Evolutionary conservation across 2,797 vertebrate species (phyloP), one percentile per base, ranked within the genome.

Genomic region (Taenioides sp.): DNA sequence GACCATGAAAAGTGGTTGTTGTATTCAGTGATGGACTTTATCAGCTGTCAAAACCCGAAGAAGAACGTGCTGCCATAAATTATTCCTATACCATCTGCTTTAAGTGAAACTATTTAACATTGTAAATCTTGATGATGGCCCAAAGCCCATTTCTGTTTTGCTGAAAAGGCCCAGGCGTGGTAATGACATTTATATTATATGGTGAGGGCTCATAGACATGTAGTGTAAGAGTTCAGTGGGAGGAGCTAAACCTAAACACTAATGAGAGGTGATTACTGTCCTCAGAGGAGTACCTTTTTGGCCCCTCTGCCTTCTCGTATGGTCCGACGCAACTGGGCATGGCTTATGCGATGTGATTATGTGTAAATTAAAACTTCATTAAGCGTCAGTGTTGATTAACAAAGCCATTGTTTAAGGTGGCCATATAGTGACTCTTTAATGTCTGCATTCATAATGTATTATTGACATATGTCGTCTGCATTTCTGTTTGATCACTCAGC

Each of bases 361-460:
- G 90, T 93, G 92, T 90, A 92, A 94, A 94, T 94, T 92, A 94
- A 94, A 94, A 90, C 93, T 93, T 92, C 88, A 92, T 93, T 92
- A 89, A 90, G 69, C 86, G 92, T 93, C 92, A 89, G 76, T 74
- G 82, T 65, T 54, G 65, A 92, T 94, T 93, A 93, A 79, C 75
- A 77, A 66, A 83, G 80, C 79, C 84, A 91, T 92, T 90, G 89
- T 92, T 89, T 82, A 67, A 84, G 82, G 76, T 81, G 78, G 81
- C 80, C 61, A 57, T 69, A 75, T 69, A 69, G 16, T 67, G 64
- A 68, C 63, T 61, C 80, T 87, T 79, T 86, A 79, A 79, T 75
- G 58, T 83, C 86, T 74, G 73, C 61, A 69, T 82, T 49, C 80
- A 75, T 85, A 76, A 82, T 90, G 50, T 52, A 84, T 85, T 79